Evolutionary conservation across 2,797 vertebrate genomes (phyloP), one percentile per base, ranked within the genome.

Genomic region (Oreortyx pictus): DNA sequence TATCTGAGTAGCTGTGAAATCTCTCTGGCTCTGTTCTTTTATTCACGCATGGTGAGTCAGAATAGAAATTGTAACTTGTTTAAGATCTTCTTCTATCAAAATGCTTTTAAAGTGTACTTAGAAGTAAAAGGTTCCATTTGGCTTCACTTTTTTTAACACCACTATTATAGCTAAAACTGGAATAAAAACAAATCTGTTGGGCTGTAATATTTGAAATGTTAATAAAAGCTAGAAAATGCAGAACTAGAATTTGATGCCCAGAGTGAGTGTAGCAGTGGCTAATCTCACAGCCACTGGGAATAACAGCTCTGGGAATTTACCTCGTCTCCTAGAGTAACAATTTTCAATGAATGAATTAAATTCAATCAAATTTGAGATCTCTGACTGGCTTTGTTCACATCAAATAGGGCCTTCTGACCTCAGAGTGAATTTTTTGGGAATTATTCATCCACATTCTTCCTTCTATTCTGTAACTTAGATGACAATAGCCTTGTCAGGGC

Each of bases 191-290:
- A 86, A 95, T 82, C 0, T 0, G 11, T 61, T 71, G 37, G 44
- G 25, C 23, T 79, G 37, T 82, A 79, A 84, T 79, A 76, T 88
- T 92, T 88, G 61, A 89, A 92, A 67, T 59, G 9, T 39, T 82
- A 86, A 89, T 79, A 89, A 89, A 94, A 80, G 15, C 60, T 86
- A 66, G 70, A 70, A 92, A 91, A 84, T 64, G 82, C 57, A 84
- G 79, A 83, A 70, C 31, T 57, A 29, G 49, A 29, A 64, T 88
- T 88, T 83, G 70, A 75, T 70, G 56, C 18, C 23, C 25, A 65
- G 29, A 3, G 11, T 73, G 60, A 92, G 46, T 67, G 31, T 20
- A 56, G 49, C 24, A 79, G 56, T 39, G 39, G 39, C 22, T 81
- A 56, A 60, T 13, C 11, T 88, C 61, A 46, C 0, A 31, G 39